Base-by-base conservation (phyloP, 2,797 vertebrate genomes). In the Sitta carolinensis region DNA sequence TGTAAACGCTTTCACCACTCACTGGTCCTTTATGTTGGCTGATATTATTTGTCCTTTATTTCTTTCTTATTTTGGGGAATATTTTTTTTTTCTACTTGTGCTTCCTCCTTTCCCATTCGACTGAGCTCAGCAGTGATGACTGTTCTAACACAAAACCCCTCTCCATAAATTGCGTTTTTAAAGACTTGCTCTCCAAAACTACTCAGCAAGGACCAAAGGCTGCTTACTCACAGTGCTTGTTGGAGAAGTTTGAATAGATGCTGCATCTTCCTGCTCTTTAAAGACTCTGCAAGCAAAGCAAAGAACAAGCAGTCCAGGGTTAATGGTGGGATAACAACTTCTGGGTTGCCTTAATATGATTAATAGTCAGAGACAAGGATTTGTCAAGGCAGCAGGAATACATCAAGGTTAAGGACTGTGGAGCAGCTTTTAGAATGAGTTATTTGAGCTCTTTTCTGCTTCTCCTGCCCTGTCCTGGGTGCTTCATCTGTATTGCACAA, bases 171-270 rank as follows among this genome's bases (percentile, higher is more conserved):
- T 25, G 64, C 0, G 0, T 29, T 92, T 93, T 91, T 72, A 63
- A 86, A 88, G 45, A 20, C 27, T 82, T 4, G 1, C 36, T 92
- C 51, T 90, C 78, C 36, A 61, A 58, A 94, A 81, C 66, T 59
- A 82, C 61, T 93, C 74, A 34, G 25, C 72, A 22, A 81, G 38
- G 67, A 86, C 66, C 2, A 11, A 85, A 75, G 87, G 76, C 51
- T 95, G 76, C 59, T 96, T 95, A 95, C 93, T 92, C 91, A 95
- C 55, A 40, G 45, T 4, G 1, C 55, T 79, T 66, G 20, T 25
- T 84, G 68, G 69, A 85, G 78, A 36, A 38, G 18, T 79, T 86
- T 93, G 74, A 96, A 82, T 61, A 86, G 69, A 67, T 50, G 69
- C 51, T 91, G 62, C 59, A 40, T 76, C 79, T 82, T 59, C 79